phyloP scores from a whole-genome alignment of 2,113 vertebrate species.

The Mormoops blainvillei region DNA sequence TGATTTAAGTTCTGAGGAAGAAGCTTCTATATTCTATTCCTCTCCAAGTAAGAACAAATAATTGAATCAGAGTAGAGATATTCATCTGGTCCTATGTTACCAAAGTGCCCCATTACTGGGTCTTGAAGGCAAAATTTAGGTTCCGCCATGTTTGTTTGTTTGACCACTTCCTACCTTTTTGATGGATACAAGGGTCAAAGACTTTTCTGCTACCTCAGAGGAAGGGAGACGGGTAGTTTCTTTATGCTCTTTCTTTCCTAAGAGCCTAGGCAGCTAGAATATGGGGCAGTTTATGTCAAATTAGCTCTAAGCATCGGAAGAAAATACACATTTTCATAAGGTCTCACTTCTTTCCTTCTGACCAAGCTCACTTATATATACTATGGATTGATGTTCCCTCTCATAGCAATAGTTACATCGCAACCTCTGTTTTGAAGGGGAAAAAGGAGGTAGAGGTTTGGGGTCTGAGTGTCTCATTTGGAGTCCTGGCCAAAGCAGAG shows the following conservation, averaged over 20 bases:
- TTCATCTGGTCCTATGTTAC: not conserved
- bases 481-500: not conserved
- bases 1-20: not conserved
- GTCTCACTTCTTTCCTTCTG: not conserved
- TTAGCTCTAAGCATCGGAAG: not conserved
- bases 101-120: not conserved
- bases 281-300: not conserved
- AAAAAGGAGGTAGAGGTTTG: not conserved
- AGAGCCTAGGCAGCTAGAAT: not conserved
- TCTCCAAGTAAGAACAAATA: not conserved
- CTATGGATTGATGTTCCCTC: not conserved
- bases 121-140: not conserved
- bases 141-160: not conserved
- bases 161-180: not conserved
- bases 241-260: not conserved
- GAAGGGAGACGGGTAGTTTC: not conserved
- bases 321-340: not conserved
- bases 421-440: not conserved
- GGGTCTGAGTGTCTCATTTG: not conserved
- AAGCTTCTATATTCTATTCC: not conserved
- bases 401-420: not conserved
- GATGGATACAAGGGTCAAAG: not conserved
- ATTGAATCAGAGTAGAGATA: not conserved
- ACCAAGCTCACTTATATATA: not conserved
- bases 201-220: not conserved